Evolutionary conservation across 2,113 vertebrate genomes (phyloP).

Genomic region (Dicaeum eximium): DNA sequence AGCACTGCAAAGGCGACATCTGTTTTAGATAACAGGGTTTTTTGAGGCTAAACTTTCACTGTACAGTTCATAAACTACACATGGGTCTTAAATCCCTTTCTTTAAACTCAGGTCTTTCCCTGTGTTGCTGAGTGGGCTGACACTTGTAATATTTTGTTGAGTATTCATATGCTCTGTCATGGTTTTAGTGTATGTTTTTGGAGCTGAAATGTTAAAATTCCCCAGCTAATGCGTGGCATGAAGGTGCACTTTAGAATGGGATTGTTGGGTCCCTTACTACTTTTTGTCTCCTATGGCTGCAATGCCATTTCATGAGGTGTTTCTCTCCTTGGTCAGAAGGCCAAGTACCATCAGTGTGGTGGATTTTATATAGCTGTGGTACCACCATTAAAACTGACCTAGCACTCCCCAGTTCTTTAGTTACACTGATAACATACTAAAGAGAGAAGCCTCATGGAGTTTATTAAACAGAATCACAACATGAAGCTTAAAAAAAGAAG

Average conservation of each 20-base stretch:
- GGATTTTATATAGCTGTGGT: neutral
- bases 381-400: neutral
- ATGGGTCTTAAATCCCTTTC: neutral
- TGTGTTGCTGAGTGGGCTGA: neutral
- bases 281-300: neutral
- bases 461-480: neutral
- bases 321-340: neutral
- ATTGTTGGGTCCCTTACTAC: neutral
- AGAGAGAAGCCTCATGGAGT: neutral
- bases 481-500: neutral
- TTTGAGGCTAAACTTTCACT: conserved; percentile 25
- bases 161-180: neutral
- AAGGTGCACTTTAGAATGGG: neutral
- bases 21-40: conserved; percentile 57
- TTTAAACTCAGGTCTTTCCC: neutral
- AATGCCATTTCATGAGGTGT: neutral
- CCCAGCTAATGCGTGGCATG: rapidly evolving
- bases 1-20: conserved; percentile 52
- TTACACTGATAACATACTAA: neutral
- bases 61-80: conserved; percentile 42
- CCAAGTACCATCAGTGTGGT: neutral
- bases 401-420: neutral
- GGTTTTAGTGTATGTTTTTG: neutral
- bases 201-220: neutral
- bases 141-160: neutral